phyloP scores from a whole-genome alignment of 2,113 vertebrate species.

The Anser cygnoides region DNA sequence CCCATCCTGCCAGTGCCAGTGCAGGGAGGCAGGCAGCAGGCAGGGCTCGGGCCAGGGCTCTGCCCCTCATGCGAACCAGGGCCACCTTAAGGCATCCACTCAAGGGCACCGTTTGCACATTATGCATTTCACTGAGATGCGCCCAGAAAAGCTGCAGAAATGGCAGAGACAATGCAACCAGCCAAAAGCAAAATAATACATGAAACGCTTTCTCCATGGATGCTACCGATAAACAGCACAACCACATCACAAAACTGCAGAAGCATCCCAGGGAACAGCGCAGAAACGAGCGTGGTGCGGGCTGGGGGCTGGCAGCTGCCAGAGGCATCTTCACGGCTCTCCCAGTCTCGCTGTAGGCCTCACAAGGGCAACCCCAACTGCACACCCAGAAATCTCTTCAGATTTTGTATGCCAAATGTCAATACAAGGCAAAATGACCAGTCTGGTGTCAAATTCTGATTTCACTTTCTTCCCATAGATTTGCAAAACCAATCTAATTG shows the following conservation, averaged over 20 bases:
- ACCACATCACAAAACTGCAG: not conserved
- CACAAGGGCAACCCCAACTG: not conserved
- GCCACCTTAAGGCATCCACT: not conserved
- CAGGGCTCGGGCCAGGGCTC: not conserved
- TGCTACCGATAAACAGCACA: not conserved
- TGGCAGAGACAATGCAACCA: not conserved
- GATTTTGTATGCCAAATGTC: not conserved
- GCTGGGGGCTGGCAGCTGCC: not conserved
- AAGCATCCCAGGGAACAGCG: not conserved
- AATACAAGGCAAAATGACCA: not conserved
- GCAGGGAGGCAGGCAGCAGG: not conserved
- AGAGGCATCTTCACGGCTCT: not conserved
- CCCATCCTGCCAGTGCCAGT: not conserved
- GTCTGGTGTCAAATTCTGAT: not conserved
- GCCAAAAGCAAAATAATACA: not conserved
- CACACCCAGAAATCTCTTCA: not conserved
- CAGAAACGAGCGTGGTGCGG: not conserved
- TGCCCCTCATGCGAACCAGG: not conserved
- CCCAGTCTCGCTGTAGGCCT: not conserved
- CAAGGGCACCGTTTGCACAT: not conserved
- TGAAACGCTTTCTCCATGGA: not conserved
- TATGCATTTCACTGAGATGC: not conserved
- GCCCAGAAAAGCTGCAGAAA: not conserved
- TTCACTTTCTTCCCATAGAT: not conserved
- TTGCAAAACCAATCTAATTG: not conserved